A percentile compares a stretch with the other conserved stretches of the same genome.
These are phyloP conservation scores for Calameuta idolon DNA, from an alignment of 2,888 invertebrate genomes.

Conservation along the genomic window DNA sequence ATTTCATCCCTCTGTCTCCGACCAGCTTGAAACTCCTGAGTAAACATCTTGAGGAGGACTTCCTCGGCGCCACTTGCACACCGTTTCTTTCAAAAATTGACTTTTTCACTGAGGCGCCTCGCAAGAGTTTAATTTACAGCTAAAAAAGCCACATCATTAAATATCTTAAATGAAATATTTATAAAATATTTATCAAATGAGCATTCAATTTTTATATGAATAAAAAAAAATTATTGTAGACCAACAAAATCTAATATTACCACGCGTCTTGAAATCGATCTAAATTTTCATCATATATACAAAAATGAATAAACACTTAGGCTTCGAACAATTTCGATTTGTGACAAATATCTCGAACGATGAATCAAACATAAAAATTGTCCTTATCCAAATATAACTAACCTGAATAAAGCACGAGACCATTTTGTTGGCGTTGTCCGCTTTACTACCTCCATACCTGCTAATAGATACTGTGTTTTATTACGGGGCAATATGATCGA, in stretches of 20 bases:
- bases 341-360: not conserved
- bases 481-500: not conserved
- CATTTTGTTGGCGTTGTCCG: not conserved
- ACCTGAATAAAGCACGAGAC: not conserved
- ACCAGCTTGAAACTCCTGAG: conserved; percentile 55
- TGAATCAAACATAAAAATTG: not conserved
- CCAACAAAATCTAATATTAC: no score
- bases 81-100: conserved; percentile 5
- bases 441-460: not conserved
- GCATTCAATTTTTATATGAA: not conserved
- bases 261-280: not conserved
- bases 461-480: not conserved
- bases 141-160: not conserved
- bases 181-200: not conserved
- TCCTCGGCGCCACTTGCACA: conserved; percentile 56
- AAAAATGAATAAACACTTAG: not conserved
- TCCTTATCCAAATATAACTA: not conserved
- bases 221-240: not conserved
- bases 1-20: conserved; percentile 43
- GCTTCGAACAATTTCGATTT: not conserved
- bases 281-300: not conserved
- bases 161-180: not conserved
- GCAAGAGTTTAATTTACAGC: not conserved
- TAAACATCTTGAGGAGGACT: conserved; percentile 55
- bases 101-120: not conserved